Base-by-base conservation (phyloP, 2,888 invertebrate species). In the Cataglyphis cursor region DNA sequence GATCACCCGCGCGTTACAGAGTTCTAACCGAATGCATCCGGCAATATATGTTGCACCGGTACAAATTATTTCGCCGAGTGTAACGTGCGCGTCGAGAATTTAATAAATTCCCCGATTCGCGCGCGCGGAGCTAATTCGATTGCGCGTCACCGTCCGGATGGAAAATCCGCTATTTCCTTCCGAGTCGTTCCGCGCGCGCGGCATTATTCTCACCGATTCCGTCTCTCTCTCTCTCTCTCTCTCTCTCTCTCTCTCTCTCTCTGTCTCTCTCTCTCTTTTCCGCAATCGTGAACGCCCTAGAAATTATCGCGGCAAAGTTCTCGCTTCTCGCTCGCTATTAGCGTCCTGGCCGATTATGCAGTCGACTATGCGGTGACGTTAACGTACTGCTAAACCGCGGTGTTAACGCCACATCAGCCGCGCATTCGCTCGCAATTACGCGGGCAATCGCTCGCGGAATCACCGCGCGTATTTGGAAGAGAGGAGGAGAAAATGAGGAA, bases 101-200 rank as follows among this genome's bases (percentile, higher is more conserved):
- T 82, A 81, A 84, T 84, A 84, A 84, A 82, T 82, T 82, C 68
- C 10, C 76, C 62, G 76, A 75, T 54, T 75, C 78, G 44, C 73
- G 59, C 59, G 38, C 18, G 51, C 51, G 51, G 15, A 54, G 41
- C 59, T 75, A 75, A 80, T 74, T 59, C 44, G 61, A 59, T 54
- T 80, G 38, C 80, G 18, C 80, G 59, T 61, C 59, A n/a, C 64
- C 73, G 65, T 62, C 48, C 81, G 62, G 51, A 75, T 41, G 76
- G 81, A 62, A 76, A 51, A 62, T 83, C 61, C 61, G 51, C 28
- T 24, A 78, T 81, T 70, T 75, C 59, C 81, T 70, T 73, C 59
- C 74, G 82, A 86, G 64, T 78, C 82, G 78, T 57, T 68, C 51
- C 65, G n/a, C 59, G 54, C 75, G 64, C n/a, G 65, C 78, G 48